Evolutionary conservation across 2,888 invertebrate species (phyloP).

Genomic region (Scaptomyza polygonia): DNA sequence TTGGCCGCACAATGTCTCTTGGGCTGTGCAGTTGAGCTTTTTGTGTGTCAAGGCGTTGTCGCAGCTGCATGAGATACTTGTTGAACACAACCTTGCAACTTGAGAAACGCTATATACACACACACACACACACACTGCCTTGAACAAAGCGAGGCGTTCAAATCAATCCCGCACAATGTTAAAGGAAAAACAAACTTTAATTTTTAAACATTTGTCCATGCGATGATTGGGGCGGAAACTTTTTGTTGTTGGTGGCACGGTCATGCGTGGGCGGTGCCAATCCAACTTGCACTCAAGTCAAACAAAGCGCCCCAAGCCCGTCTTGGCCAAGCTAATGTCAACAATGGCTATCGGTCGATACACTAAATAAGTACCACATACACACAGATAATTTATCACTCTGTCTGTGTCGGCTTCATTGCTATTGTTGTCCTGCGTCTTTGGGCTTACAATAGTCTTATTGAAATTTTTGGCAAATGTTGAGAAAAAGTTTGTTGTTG

Average conservation of each 20-base stretch:
- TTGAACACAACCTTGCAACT: conserved; percentile 70
- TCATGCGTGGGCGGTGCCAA: conserved; percentile 61
- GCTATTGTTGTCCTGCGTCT: conserved; percentile 17
- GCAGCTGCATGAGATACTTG: conserved; percentile 63
- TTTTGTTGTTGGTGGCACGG: conserved; percentile 30
- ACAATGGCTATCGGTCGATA: conserved; percentile 44
- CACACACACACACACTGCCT: conserved; percentile 40
- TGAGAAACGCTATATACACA: conserved; percentile 32
- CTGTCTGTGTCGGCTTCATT: conserved; percentile 7
- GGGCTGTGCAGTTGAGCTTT: conserved; percentile 50
- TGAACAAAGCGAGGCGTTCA: conserved; percentile 44
- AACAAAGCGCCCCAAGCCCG: conserved; percentile 47
- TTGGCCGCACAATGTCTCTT: conserved; percentile 61
- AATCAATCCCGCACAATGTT: conserved; percentile 50
- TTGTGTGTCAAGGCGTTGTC: conserved; percentile 74
- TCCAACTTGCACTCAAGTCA: conserved; percentile 69
- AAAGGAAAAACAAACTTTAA: conserved; percentile 45
- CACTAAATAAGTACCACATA: conserved; percentile 57
- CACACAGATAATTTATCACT: conserved; percentile 51
- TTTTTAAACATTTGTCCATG: conserved; percentile 50
- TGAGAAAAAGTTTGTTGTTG: conserved; percentile 61
- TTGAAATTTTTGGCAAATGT: conserved; percentile 58
- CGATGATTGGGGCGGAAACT: conserved; percentile 60
- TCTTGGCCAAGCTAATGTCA: conserved; percentile 60
- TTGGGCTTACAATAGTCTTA: conserved; percentile 22